Evolutionary conservation across 1,140 invertebrate species (phyloP), one percentile per base, ranked within the genome.

Genomic region (Zaprionus lachaisei): DNA sequence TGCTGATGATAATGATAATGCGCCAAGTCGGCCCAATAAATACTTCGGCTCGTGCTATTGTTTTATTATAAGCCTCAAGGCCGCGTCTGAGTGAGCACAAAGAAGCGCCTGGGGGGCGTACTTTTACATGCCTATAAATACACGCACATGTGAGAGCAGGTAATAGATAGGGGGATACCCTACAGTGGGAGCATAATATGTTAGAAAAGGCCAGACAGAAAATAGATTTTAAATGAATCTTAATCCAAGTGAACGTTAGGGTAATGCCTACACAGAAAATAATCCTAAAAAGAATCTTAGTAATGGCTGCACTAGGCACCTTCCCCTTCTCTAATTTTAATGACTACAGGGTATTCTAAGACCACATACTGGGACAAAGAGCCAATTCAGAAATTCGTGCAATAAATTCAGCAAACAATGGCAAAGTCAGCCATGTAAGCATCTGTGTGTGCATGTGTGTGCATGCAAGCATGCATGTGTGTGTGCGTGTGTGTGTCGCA

Each of bases 371-470:
- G 73, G 66, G 64, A 79, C 86, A 79, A 74, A 79, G 81, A 90
- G 85, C 84, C 84, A 89, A 89, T 89, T 85, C 81, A 84, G 81
- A 89, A 85, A 81, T 90, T 89, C 84, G 75, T 80, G 85, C 85
- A 85, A 89, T 89, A 89, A 89, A 89, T 89, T 90, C 81, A 60
- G 81, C 85, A 90, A 85, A 90, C 85, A 89, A 89, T 90, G 72
- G 81, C 79, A 75, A 60, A 72, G 72, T 62, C 85, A 69, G 70
- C 81, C 81, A 77, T 73, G 72, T 47, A 47, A 66, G 47, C 56
- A 58, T 64, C 34, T 67, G 38, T 44, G 15, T 72, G 66, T 66
- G 60, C 51, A 51, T 60, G 57, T 65, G 64, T 56, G 68, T 57
- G 71, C 64, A 57, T 81, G 47, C 38, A 14, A 2, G 38, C 38